Percentiles rank a stretch among this genome's conserved stretches.
phyloP scores from a whole-genome alignment of 2,113 vertebrate genomes.

The Pseudorasbora parva region DNA sequence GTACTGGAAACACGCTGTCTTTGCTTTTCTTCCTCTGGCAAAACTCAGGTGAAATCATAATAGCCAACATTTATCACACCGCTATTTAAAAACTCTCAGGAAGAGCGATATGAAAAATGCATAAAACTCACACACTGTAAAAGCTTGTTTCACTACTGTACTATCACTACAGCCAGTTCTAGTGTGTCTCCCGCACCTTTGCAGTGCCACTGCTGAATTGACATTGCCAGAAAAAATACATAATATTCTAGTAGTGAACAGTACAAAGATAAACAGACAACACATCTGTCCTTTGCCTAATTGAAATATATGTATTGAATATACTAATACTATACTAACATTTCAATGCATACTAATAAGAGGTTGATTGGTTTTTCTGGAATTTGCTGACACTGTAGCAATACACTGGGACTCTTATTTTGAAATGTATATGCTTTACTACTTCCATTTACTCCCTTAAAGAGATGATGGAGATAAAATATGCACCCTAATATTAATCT shows the following conservation, averaged over 20 bases:
- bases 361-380: too few relatives aligned
- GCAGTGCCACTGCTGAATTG: background rate
- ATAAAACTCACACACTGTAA: background rate
- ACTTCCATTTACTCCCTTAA: background rate
- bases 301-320: too few relatives aligned
- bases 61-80: constrained; percentile 26
- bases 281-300: too few relatives aligned
- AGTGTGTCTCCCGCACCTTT: background rate
- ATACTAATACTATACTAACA: too few relatives aligned
- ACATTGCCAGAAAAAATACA: background rate
- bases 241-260: background rate
- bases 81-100: background rate
- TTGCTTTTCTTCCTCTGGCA: constrained; percentile 39
- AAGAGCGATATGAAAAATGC: constrained; percentile 14
- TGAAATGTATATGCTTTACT: background rate
- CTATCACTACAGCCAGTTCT: background rate
- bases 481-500: background rate
- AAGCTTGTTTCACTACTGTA: constrained; percentile 1
- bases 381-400: background rate
- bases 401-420: background rate
- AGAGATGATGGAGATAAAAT: background rate
- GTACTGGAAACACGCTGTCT: constrained; percentile 40
- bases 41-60: constrained; percentile 35
- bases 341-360: too few relatives aligned
- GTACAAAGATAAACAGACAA: background rate